A percentile compares a stretch with the other conserved stretches of the same genome.
These are phyloP conservation scores for Chionis minor DNA, from an alignment of 2,113 vertebrate genomes.

Conservation along the genomic window DNA sequence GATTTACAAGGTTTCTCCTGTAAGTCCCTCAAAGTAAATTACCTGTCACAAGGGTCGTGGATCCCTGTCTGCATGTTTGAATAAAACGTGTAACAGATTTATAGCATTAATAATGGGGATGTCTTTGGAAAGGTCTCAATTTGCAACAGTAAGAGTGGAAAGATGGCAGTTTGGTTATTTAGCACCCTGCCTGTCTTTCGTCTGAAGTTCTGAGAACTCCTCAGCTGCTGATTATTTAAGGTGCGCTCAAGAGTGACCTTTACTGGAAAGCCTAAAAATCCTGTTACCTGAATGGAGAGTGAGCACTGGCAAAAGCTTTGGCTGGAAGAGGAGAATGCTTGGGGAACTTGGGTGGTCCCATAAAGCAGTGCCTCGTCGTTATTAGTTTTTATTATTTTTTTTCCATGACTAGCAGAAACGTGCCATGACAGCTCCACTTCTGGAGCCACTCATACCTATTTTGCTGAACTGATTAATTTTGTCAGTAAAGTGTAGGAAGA, in stretches of 20 bases:
- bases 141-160: neutral
- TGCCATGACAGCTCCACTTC: neutral
- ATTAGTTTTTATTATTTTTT: neutral
- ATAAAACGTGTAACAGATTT: slow-evolving; percentile 43
- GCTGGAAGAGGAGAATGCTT: neutral
- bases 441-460: neutral
- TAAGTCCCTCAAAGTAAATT: slow-evolving; percentile 54
- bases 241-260: neutral
- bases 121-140: slow-evolving; percentile 45
- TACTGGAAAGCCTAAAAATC: neutral
- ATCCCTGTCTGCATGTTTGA: slow-evolving; percentile 54
- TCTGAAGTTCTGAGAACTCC: neutral
- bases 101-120: slow-evolving; percentile 53
- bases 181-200: neutral
- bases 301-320: neutral
- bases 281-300: neutral
- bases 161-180: slow-evolving; percentile 16
- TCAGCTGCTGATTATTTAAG: neutral
- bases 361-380: neutral
- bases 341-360: neutral
- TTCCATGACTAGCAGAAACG: neutral
- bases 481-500: neutral
- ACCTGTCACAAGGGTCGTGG: slow-evolving; percentile 41
- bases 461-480: neutral
- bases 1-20: slow-evolving; percentile 59